Evolutionary conservation across 2,113 vertebrate genomes (phyloP).

Genomic region (Cyanocitta stelleri): DNA sequence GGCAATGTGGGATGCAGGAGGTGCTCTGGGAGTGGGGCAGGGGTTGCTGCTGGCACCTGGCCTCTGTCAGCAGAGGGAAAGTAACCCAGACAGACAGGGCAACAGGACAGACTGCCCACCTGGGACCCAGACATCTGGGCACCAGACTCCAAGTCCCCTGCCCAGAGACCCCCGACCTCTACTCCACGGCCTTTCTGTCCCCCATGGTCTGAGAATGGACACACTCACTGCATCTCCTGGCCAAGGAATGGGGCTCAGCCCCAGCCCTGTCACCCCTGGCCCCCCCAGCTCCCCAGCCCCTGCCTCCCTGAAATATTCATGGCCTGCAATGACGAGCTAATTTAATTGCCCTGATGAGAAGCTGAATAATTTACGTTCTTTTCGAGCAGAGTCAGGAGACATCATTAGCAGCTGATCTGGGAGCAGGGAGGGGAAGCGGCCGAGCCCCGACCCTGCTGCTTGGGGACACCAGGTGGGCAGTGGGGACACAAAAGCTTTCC

Average conservation of each 20-base stretch:
- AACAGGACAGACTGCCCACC: neutral
- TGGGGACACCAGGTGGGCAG: neutral
- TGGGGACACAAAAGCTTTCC: neutral
- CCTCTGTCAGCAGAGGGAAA: neutral
- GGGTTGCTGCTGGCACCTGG: neutral
- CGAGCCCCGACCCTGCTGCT: neutral
- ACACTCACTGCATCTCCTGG: neutral
- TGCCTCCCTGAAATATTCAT: slow-evolving; percentile 53
- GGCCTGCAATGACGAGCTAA: slow-evolving; percentile 20
- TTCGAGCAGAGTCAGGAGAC: neutral
- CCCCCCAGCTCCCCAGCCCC: neutral
- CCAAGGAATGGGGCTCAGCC: neutral
- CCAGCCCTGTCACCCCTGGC: no score
- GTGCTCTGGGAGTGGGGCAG: neutral
- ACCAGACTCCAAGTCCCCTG: neutral
- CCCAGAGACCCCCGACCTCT: accelerated
- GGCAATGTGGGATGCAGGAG: neutral
- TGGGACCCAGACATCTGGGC: neutral
- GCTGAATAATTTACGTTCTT: slow-evolving; percentile 59
- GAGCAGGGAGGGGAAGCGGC: neutral
- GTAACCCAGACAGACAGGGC: neutral
- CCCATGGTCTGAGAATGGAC: accelerated
- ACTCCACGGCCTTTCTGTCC: neutral
- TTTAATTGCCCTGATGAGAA: slow-evolving; percentile 63
- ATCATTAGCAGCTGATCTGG: slow-evolving; percentile 10